These are phyloP conservation scores for Tapirus terrestris DNA, from an alignment of 2,113 vertebrate genomes.

Conservation along the genomic window DNA sequence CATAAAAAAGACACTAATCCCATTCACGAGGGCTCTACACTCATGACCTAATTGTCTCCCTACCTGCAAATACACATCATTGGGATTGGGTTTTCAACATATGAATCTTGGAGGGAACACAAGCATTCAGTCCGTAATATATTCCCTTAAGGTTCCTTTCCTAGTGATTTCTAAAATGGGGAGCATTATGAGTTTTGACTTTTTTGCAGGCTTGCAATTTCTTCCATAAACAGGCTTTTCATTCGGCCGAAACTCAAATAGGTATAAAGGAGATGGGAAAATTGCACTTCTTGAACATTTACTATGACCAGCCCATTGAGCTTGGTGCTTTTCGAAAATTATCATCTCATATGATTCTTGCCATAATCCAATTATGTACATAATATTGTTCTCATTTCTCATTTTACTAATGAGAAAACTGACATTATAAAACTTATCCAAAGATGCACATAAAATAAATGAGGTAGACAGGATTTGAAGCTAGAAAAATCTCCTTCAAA, in stretches of 20 bases:
- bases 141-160: slow-evolving; percentile 78
- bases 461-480: background rate
- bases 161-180: slow-evolving; percentile 68
- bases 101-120: background rate
- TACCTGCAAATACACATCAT: background rate
- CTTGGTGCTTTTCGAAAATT: background rate
- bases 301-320: no score
- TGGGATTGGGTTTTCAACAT: background rate
- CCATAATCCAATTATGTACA: background rate
- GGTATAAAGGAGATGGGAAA: background rate
- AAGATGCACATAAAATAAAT: background rate
- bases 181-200: slow-evolving; percentile 76
- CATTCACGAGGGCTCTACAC: background rate
- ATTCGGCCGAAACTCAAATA: background rate
- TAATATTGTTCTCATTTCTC: background rate
- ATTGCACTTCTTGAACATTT: no score
- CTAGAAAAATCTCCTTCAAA: background rate
- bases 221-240: slow-evolving; percentile 43
- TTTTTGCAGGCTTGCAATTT: slow-evolving; percentile 72
- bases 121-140: background rate
- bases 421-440: background rate
- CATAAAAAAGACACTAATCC: background rate
- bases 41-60: background rate
- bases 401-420: background rate
- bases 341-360: background rate